Evolutionary conservation across 2,888 invertebrate genomes (phyloP).

Genomic region (Drosophila macrothrix): DNA sequence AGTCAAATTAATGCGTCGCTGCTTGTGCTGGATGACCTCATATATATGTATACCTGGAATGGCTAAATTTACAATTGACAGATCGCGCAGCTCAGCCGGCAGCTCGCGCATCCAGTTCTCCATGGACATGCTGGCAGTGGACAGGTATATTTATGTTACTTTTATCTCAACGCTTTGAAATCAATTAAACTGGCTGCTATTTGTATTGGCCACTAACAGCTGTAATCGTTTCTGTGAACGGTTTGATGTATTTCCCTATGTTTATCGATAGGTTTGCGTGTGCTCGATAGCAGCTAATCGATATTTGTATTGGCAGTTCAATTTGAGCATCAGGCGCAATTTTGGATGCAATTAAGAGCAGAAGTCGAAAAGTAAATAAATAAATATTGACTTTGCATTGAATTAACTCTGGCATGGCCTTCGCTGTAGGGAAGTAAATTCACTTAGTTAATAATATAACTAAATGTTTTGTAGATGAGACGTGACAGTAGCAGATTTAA

Average conservation of each 20-base stretch:
- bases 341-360: not conserved
- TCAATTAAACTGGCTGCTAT: constrained; percentile 4
- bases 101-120: constrained; percentile 91
- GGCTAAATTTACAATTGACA: constrained; percentile 90
- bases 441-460: too few species aligned
- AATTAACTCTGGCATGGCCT: too few species aligned
- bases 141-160: not conserved
- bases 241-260: not conserved
- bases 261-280: constrained; percentile 24
- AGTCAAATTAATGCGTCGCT: constrained; percentile 6
- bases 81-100: constrained; percentile 86
- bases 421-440: too few species aligned
- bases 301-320: constrained; percentile 8
- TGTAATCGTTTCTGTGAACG: constrained; percentile 9
- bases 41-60: constrained; percentile 88
- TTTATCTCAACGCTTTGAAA: not conserved
- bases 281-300: constrained; percentile 14
- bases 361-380: too few species aligned
- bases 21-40: constrained; percentile 59
- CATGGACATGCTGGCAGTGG: constrained; percentile 51
- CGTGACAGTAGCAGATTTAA: not conserved
- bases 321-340: constrained; percentile 10
- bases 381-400: too few species aligned
- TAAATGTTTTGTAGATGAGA: not conserved
- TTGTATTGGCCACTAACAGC: constrained; percentile 9